phyloP scores from a whole-genome alignment of 1,140 invertebrate genomes.

The Prorops nasuta region DNA sequence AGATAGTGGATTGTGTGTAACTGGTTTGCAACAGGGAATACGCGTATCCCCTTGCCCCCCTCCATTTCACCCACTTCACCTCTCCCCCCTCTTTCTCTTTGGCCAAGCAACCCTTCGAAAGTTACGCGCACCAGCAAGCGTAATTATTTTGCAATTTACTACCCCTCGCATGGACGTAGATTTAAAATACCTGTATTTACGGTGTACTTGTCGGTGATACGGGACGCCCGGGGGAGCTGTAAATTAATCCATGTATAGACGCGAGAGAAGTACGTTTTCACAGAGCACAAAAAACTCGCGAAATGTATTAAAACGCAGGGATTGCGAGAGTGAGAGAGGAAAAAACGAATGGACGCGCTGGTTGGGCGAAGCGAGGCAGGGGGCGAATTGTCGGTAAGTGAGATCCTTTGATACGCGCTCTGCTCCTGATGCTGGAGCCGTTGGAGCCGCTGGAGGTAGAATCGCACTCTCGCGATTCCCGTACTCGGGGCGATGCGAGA shows the following conservation, averaged over 20 bases:
- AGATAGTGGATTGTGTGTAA: slow-evolving; percentile 35
- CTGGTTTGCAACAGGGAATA: slow-evolving; percentile 37
- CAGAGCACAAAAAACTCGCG: not conserved
- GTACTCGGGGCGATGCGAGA: too few relatives aligned
- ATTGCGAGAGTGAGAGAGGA: not conserved
- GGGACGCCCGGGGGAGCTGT: slow-evolving; percentile 30
- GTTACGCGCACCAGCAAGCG: slow-evolving; percentile 29
- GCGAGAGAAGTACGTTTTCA: slow-evolving; percentile 2
- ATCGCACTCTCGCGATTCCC: too few relatives aligned
- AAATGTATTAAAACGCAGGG: not conserved
- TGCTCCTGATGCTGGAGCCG: too few relatives aligned
- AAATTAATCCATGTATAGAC: slow-evolving; percentile 23
- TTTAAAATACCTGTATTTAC: slow-evolving; percentile 49
- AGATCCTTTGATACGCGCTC: too few relatives aligned
- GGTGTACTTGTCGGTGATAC: slow-evolving; percentile 34
- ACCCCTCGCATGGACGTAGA: slow-evolving; percentile 42
- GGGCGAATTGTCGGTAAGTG: too few relatives aligned
- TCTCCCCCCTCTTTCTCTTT: slow-evolving; percentile 8
- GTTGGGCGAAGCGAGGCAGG: too few relatives aligned
- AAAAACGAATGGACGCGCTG: too few relatives aligned
- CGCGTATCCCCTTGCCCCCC: not conserved
- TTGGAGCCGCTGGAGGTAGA: too few relatives aligned
- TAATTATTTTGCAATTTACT: slow-evolving; percentile 51
- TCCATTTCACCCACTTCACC: not conserved
- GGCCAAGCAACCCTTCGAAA: slow-evolving; percentile 32